These are phyloP conservation scores for Onychomys leucogaster DNA, from an alignment of 2,797 vertebrate species.

Conservation along the genomic window DNA sequence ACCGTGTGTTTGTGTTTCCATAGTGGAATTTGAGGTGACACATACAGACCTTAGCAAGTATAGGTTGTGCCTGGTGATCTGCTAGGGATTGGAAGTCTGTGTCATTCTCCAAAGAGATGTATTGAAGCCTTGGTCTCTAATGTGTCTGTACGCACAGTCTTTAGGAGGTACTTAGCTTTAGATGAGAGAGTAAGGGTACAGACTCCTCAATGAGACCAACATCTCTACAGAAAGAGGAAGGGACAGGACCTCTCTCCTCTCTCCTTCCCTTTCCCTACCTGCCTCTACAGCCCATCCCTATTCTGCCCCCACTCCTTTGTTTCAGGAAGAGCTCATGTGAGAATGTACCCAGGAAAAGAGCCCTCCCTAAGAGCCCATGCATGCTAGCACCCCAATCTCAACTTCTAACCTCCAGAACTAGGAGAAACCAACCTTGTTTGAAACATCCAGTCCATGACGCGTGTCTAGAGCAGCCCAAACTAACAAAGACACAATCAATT, in stretches of 20 bases:
- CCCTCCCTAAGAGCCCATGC: not conserved
- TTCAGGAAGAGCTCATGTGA: not conserved
- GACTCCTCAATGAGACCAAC: not conserved
- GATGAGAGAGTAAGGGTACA: not conserved
- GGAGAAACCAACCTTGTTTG: not conserved
- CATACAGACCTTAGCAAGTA: not conserved
- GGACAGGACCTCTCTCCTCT: not conserved
- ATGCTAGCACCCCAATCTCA: not conserved
- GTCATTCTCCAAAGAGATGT: not conserved
- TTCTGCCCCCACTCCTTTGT: no score
- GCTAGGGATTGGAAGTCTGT: no score
- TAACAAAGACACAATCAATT: not conserved
- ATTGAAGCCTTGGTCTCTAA: not conserved
- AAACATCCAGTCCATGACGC: no score
- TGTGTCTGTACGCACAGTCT: not conserved
- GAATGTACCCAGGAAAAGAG: not conserved
- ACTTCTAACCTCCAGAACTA: not conserved
- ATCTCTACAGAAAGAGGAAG: not conserved
- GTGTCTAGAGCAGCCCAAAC: not conserved
- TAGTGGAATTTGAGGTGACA: not conserved
- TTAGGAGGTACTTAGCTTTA: not conserved
- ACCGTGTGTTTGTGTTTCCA: not conserved
- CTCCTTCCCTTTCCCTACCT: no score
- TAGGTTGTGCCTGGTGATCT: not conserved
- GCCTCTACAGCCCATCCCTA: no score